These are phyloP conservation scores for Conus canariensis DNA, from an alignment of 2,888 invertebrate genomes.

Conservation along the genomic window DNA sequence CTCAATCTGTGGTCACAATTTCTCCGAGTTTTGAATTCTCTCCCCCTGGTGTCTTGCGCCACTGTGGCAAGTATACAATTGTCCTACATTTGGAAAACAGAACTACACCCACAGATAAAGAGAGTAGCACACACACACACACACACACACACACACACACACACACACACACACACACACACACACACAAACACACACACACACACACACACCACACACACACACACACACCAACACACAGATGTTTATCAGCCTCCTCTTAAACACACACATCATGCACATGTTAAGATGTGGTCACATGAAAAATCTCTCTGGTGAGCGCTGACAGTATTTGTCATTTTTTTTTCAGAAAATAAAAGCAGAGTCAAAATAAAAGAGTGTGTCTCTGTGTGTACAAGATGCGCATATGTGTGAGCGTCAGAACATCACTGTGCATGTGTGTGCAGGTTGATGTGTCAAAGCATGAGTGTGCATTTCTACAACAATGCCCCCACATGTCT, in stretches of 20 bases:
- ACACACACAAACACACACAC: not conserved
- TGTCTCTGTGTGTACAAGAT: not conserved
- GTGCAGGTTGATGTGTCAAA: no score
- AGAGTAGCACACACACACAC: not conserved
- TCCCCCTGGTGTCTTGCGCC: not conserved
- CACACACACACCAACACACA: no score
- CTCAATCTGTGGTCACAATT: no score
- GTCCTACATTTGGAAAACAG: not conserved
- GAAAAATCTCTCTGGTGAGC: not conserved
- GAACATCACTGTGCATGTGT: no score
- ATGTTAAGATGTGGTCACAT: not conserved
- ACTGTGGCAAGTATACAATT: no score
- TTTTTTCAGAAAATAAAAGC: not conserved
- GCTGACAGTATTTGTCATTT: not conserved
- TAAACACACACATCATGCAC: not conserved
- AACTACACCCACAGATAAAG: not conserved
- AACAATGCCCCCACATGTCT: no score
- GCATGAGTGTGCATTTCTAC: no score
- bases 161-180: not conserved
- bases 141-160: slow-evolving; percentile 9
- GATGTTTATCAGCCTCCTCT: no score
- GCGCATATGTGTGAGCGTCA: not conserved
- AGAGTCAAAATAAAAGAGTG: not conserved
- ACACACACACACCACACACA: not conserved
- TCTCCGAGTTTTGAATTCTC: no score